A percentile compares a stretch with the other conserved stretches of the same genome.
phyloP scores from a whole-genome alignment of 1,140 invertebrate genomes.

The Sminthurides bifidus region DNA sequence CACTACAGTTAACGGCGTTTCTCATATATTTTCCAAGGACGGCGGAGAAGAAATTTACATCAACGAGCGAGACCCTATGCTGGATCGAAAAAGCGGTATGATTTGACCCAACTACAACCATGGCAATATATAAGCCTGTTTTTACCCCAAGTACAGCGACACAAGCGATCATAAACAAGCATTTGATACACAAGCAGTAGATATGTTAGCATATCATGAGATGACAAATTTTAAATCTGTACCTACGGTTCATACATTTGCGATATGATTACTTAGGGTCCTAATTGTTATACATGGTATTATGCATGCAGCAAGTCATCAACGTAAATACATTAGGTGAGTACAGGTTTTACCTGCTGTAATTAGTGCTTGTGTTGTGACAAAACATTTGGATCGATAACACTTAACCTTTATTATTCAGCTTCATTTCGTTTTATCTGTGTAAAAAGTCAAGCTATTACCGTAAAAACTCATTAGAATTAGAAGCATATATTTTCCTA shows the following conservation, averaged over 20 bases:
- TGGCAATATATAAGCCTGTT: not conserved
- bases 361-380: not conserved
- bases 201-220: not conserved
- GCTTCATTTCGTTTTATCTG: too few species aligned
- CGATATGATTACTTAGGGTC: not conserved
- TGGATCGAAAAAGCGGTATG: conserved; percentile 4
- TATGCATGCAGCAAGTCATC: not conserved
- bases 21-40: conserved; percentile 10
- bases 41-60: not conserved
- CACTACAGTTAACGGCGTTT: not conserved
- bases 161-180: too few species aligned
- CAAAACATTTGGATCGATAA: not conserved
- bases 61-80: conserved; percentile 9
- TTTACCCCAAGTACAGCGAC: not conserved
- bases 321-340: not conserved
- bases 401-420: conserved; percentile 1
- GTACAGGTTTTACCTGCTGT: not conserved
- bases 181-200: too few species aligned
- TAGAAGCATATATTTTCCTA: too few species aligned
- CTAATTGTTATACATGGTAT: not conserved
- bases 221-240: too few species aligned
- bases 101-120: not conserved
- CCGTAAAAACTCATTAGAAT: too few species aligned
- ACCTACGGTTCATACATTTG: too few species aligned
- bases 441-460: too few species aligned